These are phyloP conservation scores for Drosophila picticornis DNA, from an alignment of 2,888 invertebrate genomes.

Conservation along the genomic window DNA sequence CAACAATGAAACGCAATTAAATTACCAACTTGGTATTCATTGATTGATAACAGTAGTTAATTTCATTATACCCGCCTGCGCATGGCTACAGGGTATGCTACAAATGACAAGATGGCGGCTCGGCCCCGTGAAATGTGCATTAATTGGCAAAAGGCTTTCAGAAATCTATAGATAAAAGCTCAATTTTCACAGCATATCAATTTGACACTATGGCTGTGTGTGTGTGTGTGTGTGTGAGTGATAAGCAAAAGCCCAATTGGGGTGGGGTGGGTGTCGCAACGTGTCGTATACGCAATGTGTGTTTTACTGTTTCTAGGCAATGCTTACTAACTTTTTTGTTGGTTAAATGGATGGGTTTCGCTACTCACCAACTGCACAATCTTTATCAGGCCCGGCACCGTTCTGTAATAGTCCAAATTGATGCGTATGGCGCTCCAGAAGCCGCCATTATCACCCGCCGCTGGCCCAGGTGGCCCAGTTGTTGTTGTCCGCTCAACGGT, in stretches of 20 bases:
- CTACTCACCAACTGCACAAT: constrained; percentile 91
- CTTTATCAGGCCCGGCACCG: constrained; percentile 93
- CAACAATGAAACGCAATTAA: not conserved
- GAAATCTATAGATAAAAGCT: constrained; percentile 56
- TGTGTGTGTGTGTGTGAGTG: constrained; percentile 4
- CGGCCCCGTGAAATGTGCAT: constrained; percentile 40
- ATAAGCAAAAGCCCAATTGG: constrained; percentile 16
- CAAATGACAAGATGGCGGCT: constrained; percentile 15
- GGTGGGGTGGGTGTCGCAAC: not conserved
- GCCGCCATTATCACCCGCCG: constrained; percentile 82
- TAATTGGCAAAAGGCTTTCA: constrained; percentile 46
- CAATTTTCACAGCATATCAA: constrained; percentile 53
- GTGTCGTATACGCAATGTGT: constrained; percentile 12
- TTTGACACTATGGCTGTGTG: constrained; percentile 3
- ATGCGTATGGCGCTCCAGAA: constrained; percentile 90
- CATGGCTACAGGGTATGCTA: constrained; percentile 7
- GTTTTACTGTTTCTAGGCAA: constrained; percentile 6
- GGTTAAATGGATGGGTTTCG: not conserved
- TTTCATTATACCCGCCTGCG: not conserved
- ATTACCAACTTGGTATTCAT: not conserved
- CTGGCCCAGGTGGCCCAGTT: constrained; percentile 80
- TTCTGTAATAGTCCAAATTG: constrained; percentile 92
- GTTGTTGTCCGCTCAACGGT: constrained; percentile 90
- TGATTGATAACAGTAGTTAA: not conserved
- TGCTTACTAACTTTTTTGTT: not conserved